phyloP scores from a whole-genome alignment of 2,113 vertebrate genomes.

The Sebastes schlegelii region DNA sequence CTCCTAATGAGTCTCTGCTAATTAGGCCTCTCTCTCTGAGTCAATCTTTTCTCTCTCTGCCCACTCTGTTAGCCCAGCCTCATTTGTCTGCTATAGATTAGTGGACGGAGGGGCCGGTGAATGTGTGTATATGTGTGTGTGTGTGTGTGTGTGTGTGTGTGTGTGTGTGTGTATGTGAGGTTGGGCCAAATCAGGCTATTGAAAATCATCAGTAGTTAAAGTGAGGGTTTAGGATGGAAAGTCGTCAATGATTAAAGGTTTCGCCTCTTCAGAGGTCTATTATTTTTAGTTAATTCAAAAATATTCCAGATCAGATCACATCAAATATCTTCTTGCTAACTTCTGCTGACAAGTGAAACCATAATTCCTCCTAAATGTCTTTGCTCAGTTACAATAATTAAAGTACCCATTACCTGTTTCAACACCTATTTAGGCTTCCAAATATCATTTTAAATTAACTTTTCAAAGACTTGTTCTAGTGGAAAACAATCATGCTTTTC shows the following conservation, averaged over 20 bases:
- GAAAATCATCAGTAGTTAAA: slow-evolving; percentile 93
- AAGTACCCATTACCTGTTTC: background rate
- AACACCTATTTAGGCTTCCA: background rate
- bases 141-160: slow-evolving; percentile 84
- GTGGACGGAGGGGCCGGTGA: slow-evolving; percentile 64
- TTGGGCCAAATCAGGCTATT: slow-evolving; percentile 85
- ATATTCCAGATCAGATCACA: background rate
- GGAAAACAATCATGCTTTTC: background rate
- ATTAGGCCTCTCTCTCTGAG: slow-evolving; percentile 77
- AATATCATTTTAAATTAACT: background rate
- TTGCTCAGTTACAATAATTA: background rate
- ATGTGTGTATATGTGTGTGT: slow-evolving; percentile 82
- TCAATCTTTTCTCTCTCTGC: slow-evolving; percentile 75
- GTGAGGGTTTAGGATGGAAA: slow-evolving; percentile 67
- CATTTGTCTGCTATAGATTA: slow-evolving; percentile 84
- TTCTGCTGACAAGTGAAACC: background rate
- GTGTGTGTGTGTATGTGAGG: slow-evolving; percentile 79
- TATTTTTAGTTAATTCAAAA: slow-evolving; percentile 12
- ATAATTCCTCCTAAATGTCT: background rate
- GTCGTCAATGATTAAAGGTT: slow-evolving; percentile 68
- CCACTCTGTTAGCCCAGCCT: slow-evolving; percentile 69
- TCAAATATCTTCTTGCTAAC: background rate
- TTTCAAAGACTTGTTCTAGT: background rate
- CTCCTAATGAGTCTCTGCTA: slow-evolving; percentile 90
- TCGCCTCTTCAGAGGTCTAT: slow-evolving; percentile 12